phyloP scores from a whole-genome alignment of 2,797 vertebrate species.

The Gila robusta region DNA sequence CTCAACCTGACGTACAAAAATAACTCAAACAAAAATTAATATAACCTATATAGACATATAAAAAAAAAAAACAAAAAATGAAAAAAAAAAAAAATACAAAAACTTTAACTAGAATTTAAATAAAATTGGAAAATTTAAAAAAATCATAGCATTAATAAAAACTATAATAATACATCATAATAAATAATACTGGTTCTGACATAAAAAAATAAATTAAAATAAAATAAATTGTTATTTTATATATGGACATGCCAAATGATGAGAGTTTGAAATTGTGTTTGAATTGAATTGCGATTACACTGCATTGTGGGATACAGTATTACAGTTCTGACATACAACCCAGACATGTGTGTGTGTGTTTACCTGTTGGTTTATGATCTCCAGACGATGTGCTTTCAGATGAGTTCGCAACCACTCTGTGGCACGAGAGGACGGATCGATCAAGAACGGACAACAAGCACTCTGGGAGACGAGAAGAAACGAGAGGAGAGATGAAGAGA shows the following conservation, averaged over 20 bases:
- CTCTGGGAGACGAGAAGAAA: conserved; percentile 75
- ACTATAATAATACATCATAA: background rate
- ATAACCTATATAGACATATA: background rate
- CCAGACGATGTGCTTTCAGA: conserved; percentile 88
- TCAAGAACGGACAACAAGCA: conserved; percentile 94
- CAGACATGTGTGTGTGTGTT: background rate
- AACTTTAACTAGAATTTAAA: background rate
- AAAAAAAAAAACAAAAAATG: background rate
- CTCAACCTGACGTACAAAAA: background rate
- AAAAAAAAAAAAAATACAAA: no score
- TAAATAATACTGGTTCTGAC: background rate
- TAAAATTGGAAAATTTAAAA: background rate
- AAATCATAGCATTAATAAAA: background rate
- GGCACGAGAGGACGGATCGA: conserved; percentile 94
- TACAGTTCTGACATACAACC: background rate
- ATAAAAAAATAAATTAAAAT: background rate
- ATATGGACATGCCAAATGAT: background rate
- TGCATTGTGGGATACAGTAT: background rate
- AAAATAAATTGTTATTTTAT: no score
- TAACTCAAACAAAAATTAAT: background rate
- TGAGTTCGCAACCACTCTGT: conserved; percentile 94
- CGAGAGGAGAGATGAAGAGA: no score
- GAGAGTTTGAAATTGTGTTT: background rate
- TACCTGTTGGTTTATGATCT: conserved; percentile 96
- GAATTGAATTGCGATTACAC: background rate